Conservation (phyloP, 1,140 invertebrate genomes). For the Leucophenga varia region DNA sequence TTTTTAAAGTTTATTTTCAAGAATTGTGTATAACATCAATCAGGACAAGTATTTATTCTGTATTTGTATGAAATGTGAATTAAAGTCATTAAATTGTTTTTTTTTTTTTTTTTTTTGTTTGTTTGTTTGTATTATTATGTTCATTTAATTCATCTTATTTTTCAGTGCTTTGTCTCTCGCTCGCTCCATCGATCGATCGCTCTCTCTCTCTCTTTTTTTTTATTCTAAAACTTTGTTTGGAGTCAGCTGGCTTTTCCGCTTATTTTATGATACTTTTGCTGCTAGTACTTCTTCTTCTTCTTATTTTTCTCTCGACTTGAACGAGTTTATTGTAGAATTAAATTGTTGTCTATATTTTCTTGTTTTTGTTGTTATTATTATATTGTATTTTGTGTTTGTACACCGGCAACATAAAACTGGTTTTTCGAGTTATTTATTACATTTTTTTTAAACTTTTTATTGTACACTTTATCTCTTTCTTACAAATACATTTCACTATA, state of each 20-base stretch:
- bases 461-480: too few relatives aligned
- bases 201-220: slow-evolving; percentile 30
- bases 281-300: slow-evolving; percentile 21
- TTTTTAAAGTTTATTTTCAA: too few relatives aligned
- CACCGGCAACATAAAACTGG: slow-evolving; percentile 50
- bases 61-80: too few relatives aligned
- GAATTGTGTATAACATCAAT: too few relatives aligned
- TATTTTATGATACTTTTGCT: not conserved
- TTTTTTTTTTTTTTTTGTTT: too few relatives aligned
- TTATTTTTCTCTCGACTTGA: slow-evolving; percentile 35
- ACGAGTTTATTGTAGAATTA: slow-evolving; percentile 43
- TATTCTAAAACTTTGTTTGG: too few relatives aligned
- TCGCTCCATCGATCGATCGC: slow-evolving; percentile 6
- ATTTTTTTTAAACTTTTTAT: slow-evolving; percentile 40
- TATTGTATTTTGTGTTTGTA: slow-evolving; percentile 29
- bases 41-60: too few relatives aligned
- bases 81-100: too few relatives aligned
- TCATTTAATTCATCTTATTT: too few relatives aligned
- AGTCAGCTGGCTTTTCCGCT: slow-evolving; percentile 36
- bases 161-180: too few relatives aligned
- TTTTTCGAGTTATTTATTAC: slow-evolving; percentile 53
- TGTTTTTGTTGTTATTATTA: slow-evolving; percentile 21
- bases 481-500: not conserved
- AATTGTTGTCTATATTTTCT: too few relatives aligned
- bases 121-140: too few relatives aligned